Percentiles rank a stretch among this genome's conserved stretches.
phyloP scores from a whole-genome alignment of 2,888 invertebrate genomes.

The Ctenicera cuprea region DNA sequence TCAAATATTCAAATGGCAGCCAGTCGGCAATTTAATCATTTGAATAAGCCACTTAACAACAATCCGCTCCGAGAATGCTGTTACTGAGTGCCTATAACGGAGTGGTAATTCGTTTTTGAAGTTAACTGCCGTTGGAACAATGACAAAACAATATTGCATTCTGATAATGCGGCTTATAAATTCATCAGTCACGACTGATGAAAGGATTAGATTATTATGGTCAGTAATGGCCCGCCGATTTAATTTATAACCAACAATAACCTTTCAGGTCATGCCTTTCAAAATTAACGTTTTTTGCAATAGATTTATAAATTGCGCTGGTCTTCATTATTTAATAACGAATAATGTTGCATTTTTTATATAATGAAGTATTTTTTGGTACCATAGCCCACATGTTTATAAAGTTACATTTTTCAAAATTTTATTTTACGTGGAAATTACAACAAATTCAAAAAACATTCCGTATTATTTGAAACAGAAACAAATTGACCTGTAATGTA shows the following conservation, averaged over 20 bases:
- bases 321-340: neutral
- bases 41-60: slow-evolving; percentile 1
- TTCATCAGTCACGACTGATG: slow-evolving; percentile 22
- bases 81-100: neutral
- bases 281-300: slow-evolving; percentile 6
- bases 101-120: neutral
- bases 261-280: slow-evolving; percentile 15
- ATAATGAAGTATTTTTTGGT: neutral
- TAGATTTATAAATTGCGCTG: neutral
- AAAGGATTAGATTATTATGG: slow-evolving; percentile 21
- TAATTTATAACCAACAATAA: slow-evolving; percentile 19
- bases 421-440: too few species aligned
- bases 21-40: neutral
- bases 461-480: too few species aligned
- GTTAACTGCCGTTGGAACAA: neutral
- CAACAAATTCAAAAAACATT: too few species aligned
- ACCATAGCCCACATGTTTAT: too few species aligned
- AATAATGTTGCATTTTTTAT: slow-evolving; percentile 6
- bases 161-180: neutral
- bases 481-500: too few species aligned
- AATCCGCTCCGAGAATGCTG: neutral
- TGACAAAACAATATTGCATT: neutral
- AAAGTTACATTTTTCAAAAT: neutral
- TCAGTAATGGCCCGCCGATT: slow-evolving; percentile 16
- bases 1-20: too few species aligned